Base-by-base conservation (phyloP, 1,140 invertebrate genomes). In the Leptinotarsa texana region DNA sequence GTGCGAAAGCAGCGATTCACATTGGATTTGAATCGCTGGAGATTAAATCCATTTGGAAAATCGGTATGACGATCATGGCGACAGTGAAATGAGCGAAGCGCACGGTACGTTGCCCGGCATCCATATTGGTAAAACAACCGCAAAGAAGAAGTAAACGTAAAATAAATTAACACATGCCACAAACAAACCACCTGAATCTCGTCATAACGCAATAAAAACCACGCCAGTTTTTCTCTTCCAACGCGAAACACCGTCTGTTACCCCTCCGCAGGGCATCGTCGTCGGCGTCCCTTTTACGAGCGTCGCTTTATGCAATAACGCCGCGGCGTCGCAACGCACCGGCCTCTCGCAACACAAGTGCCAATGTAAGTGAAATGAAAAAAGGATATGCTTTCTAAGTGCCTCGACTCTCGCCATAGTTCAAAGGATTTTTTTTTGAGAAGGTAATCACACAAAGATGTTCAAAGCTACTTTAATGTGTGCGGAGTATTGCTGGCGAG, bases 351-450 rank as follows among this genome's bases (percentile, higher is more conserved):
- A 11, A 42, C 33, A 74, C 63, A 69, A 74, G 65, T 74, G 72
- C 72, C 72, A 74, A 74, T 74, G 72, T 74, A 49, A 74, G 65
- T 48, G 72, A 74, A 74, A 74, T 74, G 72, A 74, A 68, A 74
- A 74, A 65, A 74, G 72, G 62, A 74, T 74, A 74, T 65, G 72
- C 42, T 68, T 47, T 65, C 63, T 74, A 74, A 74, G 72, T 74
- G 72, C 63, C 66, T 68, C 66, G 33, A 67, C 72, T 74, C 72
- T 74, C 42, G 49, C 67, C 33, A 74, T 49, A 74, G 65, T 74
- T 74, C 72, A 74, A 74, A 74, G 65, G 72, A 74, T 68, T 74
- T 65, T 63, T n/a, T 63, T 65, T 48, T 49, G 42, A 33, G 72
- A 51, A 65, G 15, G 51, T 18, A 74, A 74, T 68, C 27, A 68